Conservation (phyloP, 2,888 invertebrate species). For the Ceriagrion tenellum region DNA sequence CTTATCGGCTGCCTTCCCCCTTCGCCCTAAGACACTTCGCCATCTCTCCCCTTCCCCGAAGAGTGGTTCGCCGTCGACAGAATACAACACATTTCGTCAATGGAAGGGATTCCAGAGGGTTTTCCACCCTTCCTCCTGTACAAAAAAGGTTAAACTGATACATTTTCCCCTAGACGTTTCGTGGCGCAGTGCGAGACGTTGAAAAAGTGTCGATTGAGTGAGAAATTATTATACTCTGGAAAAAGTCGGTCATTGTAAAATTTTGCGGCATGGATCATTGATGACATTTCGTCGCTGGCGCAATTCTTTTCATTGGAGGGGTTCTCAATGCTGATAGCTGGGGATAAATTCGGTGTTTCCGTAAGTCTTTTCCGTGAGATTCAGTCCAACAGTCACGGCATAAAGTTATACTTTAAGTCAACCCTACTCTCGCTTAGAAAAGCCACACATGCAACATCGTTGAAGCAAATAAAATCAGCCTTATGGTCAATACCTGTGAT, state of each 20-base stretch:
- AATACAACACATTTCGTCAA: not conserved
- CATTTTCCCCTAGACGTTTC: not conserved
- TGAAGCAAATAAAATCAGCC: too few relatives aligned
- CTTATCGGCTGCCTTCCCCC: not conserved
- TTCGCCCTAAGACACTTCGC: not conserved
- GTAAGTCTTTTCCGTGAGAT: too few relatives aligned
- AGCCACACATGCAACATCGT: too few relatives aligned
- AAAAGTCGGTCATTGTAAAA: not conserved
- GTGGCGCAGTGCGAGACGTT: not conserved
- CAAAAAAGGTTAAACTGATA: not conserved
- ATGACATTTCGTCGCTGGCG: too few relatives aligned
- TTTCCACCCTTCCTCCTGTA: not conserved
- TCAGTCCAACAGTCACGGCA: too few relatives aligned
- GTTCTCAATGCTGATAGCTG: too few relatives aligned
- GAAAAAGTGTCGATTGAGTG: not conserved
- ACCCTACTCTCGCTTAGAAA: too few relatives aligned
- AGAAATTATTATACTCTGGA: not conserved
- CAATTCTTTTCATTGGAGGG: too few relatives aligned
- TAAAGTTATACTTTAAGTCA: too few relatives aligned
- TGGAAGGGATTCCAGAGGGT: not conserved
- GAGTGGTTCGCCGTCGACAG: not conserved
- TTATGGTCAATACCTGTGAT: too few relatives aligned
- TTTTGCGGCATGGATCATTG: not conserved
- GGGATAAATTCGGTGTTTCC: too few relatives aligned
- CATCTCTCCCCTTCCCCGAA: not conserved